Conservation (phyloP, 2,888 invertebrate genomes). For the Tuberolachnus salignus region DNA sequence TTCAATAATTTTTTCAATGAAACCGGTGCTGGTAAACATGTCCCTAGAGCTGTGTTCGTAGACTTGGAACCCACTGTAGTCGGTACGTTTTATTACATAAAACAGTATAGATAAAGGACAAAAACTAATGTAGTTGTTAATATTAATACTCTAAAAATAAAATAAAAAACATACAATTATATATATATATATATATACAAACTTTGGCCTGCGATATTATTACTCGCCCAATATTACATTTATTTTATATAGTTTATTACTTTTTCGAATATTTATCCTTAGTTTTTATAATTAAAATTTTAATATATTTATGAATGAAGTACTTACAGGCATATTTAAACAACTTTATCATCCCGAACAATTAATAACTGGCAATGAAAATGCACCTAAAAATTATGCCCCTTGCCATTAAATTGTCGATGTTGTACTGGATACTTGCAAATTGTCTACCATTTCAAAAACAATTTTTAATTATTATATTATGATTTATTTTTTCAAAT, state of each 20-base stretch:
- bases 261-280: not conserved
- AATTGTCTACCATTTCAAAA: too few species aligned
- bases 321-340: conserved; percentile 90
- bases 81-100: conserved; percentile 63
- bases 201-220: too few species aligned
- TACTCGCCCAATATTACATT: too few species aligned
- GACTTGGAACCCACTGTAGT: conserved; percentile 96
- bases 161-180: too few species aligned
- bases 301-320: conserved; percentile 71
- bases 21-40: conserved; percentile 94
- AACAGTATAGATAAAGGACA: too few species aligned
- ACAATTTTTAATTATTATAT: too few species aligned
- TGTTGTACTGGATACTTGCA: conserved; percentile 75
- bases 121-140: too few species aligned
- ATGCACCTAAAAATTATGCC: conserved; percentile 97
- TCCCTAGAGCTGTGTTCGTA: conserved; percentile 91
- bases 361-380: conserved; percentile 94
- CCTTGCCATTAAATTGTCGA: conserved; percentile 96
- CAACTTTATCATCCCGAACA: conserved; percentile 98
- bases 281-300: too few species aligned
- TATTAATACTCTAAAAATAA: too few species aligned
- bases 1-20: conserved; percentile 95
- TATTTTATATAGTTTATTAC: too few species aligned
- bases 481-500: too few species aligned
- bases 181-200: too few species aligned